Percentiles rank a stretch among this genome's conserved stretches.
These are phyloP conservation scores for Camponotus vicinus DNA, from an alignment of 1,140 invertebrate genomes.

Conservation along the genomic window DNA sequence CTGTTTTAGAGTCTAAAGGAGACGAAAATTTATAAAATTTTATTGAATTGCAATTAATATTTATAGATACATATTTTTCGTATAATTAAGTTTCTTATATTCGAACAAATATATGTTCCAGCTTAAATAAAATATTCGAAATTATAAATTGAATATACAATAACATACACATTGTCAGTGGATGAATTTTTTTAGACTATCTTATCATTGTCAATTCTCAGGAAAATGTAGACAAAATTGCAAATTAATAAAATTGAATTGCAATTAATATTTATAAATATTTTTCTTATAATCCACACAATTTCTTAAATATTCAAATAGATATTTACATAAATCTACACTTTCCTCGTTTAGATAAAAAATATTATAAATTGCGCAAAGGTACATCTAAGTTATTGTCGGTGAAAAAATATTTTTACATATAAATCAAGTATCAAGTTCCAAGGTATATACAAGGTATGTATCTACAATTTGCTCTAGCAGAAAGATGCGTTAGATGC, in stretches of 20 bases:
- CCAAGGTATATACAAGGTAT: too few relatives aligned
- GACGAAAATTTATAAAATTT: background rate
- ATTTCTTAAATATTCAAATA: too few relatives aligned
- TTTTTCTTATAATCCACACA: too few relatives aligned
- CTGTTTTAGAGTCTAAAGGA: background rate
- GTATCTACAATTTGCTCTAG: background rate
- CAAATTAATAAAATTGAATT: too few relatives aligned
- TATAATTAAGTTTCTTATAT: background rate
- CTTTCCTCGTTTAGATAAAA: too few relatives aligned
- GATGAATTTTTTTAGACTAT: too few relatives aligned
- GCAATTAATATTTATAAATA: too few relatives aligned
- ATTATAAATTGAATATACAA: background rate
- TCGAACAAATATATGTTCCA: background rate
- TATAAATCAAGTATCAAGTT: constrained; percentile 1
- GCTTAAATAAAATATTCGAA: background rate
- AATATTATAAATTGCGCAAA: too few relatives aligned
- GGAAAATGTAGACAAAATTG: too few relatives aligned
- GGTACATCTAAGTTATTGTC: background rate
- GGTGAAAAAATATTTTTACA: background rate
- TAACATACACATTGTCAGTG: too few relatives aligned
- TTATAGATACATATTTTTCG: background rate
- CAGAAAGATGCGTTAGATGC: constrained; percentile 11
- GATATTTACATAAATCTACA: too few relatives aligned
- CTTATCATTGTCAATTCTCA: too few relatives aligned
- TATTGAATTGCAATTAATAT: background rate